These are phyloP conservation scores for Bradysia coprophila DNA, from an alignment of 1,140 invertebrate species.

Conservation along the genomic window DNA sequence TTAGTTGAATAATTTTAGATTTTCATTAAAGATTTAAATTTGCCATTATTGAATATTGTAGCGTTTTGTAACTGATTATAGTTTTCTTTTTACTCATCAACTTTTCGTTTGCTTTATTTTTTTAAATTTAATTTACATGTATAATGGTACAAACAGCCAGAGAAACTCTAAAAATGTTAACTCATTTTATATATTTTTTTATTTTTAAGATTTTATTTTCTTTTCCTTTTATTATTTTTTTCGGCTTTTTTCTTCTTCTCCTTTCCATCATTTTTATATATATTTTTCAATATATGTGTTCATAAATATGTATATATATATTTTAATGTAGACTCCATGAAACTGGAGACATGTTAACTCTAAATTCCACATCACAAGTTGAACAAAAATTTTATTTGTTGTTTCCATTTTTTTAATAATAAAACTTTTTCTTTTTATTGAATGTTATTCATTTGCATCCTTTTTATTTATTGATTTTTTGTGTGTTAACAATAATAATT, in stretches of 20 bases:
- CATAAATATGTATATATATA: conserved; percentile 1
- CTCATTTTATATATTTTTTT: conserved; percentile 4
- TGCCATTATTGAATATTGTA: background rate
- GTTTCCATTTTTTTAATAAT: background rate
- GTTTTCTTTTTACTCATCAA: background rate
- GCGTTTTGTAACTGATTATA: background rate
- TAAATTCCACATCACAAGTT: conserved; percentile 26
- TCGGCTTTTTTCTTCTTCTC: background rate
- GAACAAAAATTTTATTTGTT: conserved; percentile 12
- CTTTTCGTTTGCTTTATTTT: background rate
- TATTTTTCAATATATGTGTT: conserved; percentile 1
- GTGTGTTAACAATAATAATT: background rate
- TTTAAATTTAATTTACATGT: background rate
- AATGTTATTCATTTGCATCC: background rate
- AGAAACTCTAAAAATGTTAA: conserved; percentile 10
- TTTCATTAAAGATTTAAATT: too few relatives aligned
- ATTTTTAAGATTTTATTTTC: background rate
- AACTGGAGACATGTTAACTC: conserved; percentile 25
- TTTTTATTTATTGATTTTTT: background rate
- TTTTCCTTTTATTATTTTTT: conserved; percentile 2
- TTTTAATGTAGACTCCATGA: conserved; percentile 2
- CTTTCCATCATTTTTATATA: background rate
- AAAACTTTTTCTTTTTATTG: background rate
- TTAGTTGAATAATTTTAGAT: too few relatives aligned
- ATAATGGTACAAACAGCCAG: conserved; percentile 10